phyloP scores from a whole-genome alignment of 1,140 invertebrate species.

The Nephotettix cincticeps region DNA sequence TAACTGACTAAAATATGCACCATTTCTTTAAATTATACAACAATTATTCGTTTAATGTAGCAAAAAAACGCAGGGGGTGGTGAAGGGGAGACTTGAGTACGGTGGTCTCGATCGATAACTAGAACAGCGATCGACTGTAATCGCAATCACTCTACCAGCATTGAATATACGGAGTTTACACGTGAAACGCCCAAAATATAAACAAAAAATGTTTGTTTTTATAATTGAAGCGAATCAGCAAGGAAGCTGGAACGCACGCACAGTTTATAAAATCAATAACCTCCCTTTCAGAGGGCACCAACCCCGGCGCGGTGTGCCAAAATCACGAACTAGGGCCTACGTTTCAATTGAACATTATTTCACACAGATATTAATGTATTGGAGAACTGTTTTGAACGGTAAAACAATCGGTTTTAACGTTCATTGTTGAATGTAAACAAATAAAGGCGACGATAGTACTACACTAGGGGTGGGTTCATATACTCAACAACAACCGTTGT shows the following conservation, averaged over 20 bases:
- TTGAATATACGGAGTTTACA: neutral
- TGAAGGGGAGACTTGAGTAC: neutral
- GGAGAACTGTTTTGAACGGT: too few species aligned
- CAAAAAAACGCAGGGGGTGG: neutral
- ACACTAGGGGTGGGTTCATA: too few species aligned
- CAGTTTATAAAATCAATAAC: constrained; percentile 25
- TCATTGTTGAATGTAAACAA: too few species aligned
- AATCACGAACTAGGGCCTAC: neutral
- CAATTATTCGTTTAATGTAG: neutral
- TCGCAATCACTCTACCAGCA: neutral
- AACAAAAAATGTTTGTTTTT: neutral
- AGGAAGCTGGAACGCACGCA: constrained; percentile 17
- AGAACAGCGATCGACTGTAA: neutral
- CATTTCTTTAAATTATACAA: too few species aligned
- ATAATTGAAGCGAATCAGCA: constrained; percentile 1
- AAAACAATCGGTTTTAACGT: too few species aligned
- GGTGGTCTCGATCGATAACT: too few species aligned
- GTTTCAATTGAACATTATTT: too few species aligned
- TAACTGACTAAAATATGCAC: too few species aligned
- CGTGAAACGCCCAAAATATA: neutral
- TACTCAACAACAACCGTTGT: too few species aligned
- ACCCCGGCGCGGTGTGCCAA: neutral
- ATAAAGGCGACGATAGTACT: too few species aligned
- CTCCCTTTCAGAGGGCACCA: constrained; percentile 19
- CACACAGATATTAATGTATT: too few species aligned